phyloP scores from a whole-genome alignment of 2,888 invertebrate genomes.

The Timema cristinae region DNA sequence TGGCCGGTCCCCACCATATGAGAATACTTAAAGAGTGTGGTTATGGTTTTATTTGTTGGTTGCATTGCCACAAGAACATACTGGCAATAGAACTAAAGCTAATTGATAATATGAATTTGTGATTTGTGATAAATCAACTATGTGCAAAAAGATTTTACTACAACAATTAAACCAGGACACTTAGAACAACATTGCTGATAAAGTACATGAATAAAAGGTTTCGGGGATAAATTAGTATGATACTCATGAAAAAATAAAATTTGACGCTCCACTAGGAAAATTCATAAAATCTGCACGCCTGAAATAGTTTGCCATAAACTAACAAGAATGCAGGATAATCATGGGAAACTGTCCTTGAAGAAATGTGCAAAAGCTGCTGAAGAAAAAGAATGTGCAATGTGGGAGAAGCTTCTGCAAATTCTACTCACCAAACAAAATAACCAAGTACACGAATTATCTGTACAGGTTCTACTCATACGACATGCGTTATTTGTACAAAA shows the following conservation, averaged over 20 bases:
- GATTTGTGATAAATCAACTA: not conserved
- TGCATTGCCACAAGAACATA: not conserved
- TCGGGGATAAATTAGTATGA: not conserved
- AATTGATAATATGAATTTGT: not conserved
- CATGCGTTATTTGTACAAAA: not conserved
- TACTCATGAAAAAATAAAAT: not conserved
- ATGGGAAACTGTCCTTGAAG: not conserved
- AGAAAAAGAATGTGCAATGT: not conserved
- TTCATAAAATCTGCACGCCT: not conserved
- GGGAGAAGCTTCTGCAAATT: not conserved
- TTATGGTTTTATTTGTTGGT: not conserved
- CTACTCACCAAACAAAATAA: not conserved
- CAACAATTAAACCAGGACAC: not conserved
- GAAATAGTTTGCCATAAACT: not conserved
- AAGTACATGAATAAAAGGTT: not conserved
- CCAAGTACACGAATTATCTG: not conserved
- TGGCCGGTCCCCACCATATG: too few species aligned
- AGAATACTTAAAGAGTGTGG: too few species aligned
- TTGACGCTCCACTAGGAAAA: not conserved
- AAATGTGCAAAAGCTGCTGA: not conserved
- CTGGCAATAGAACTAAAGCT: not conserved
- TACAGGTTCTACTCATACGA: not conserved
- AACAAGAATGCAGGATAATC: not conserved
- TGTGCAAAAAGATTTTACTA: not conserved
- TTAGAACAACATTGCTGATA: not conserved